A percentile compares a stretch with the other conserved stretches of the same genome.
Evolutionary conservation across 2,113 vertebrate species (phyloP).

Genomic region (Pao palembangensis): DNA sequence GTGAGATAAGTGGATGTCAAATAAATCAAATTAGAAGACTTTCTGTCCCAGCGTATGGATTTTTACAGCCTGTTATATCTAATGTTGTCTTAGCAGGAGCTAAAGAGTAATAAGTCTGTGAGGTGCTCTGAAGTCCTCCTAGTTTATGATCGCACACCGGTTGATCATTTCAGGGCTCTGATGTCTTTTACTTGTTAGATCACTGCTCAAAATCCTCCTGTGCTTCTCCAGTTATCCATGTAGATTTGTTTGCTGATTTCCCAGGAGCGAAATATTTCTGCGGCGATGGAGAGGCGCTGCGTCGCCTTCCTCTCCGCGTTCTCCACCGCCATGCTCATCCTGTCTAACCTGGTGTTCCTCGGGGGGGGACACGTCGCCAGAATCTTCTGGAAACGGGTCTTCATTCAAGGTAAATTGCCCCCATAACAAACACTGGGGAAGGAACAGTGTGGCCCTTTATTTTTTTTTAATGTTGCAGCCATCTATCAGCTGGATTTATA

Average conservation of each 20-base stretch:
- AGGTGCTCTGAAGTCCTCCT: slow-evolving; percentile 20
- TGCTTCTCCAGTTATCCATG: slow-evolving; percentile 7
- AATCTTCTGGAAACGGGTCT: slow-evolving; percentile 91
- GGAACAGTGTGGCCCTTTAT: slow-evolving; percentile 5
- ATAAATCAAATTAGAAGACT: neutral
- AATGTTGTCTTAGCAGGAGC: neutral
- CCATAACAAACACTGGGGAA: slow-evolving; percentile 4
- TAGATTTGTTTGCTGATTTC: slow-evolving; percentile 53
- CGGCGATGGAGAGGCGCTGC: slow-evolving; percentile 77
- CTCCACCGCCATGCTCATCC: slow-evolving; percentile 90
- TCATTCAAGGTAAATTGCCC: slow-evolving; percentile 81
- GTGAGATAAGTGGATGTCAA: slow-evolving; percentile 5
- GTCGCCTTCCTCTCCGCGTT: slow-evolving; percentile 84
- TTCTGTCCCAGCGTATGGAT: neutral
- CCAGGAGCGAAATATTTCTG: slow-evolving; percentile 80
- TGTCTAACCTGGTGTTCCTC: slow-evolving; percentile 96
- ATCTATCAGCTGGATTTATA: neutral
- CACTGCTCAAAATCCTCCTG: slow-evolving; percentile 14
- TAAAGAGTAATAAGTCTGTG: slow-evolving; percentile 21
- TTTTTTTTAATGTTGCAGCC: neutral
- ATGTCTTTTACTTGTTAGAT: slow-evolving; percentile 16
- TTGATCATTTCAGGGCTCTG: slow-evolving; percentile 20
- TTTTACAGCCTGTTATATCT: neutral
- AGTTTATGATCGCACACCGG: slow-evolving; percentile 26
- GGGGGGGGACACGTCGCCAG: slow-evolving; percentile 87